Conservation (phyloP, 2,888 invertebrate genomes). For the Orthosia gracilis region DNA sequence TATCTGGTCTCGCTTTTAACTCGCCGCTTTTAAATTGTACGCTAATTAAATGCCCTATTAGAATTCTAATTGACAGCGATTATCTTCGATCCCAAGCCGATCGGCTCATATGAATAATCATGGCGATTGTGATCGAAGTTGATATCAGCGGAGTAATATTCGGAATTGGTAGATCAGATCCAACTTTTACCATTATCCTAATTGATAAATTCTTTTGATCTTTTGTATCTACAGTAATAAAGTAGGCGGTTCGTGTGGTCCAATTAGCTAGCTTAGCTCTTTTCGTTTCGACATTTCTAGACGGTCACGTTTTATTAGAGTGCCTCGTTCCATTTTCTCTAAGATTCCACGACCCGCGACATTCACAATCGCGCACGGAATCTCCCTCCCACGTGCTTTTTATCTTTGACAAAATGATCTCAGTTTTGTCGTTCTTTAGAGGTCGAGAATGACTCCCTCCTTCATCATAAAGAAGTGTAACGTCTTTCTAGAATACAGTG, state of each 20-base stretch:
- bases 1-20: constrained; percentile 36
- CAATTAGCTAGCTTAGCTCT: constrained; percentile 8
- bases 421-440: constrained; percentile 35
- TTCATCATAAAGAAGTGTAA: constrained; percentile 52
- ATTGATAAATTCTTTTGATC: constrained; percentile 55
- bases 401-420: constrained; percentile 55
- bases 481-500: constrained; percentile 66
- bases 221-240: constrained; percentile 10
- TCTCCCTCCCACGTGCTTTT: constrained; percentile 58
- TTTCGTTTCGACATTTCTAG: constrained; percentile 36
- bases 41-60: constrained; percentile 49
- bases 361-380: constrained; percentile 65
- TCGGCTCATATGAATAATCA: constrained; percentile 61
- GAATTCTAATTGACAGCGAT: constrained; percentile 52
- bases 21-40: constrained; percentile 48
- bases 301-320: constrained; percentile 68
- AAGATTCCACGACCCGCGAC: constrained; percentile 66
- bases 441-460: constrained; percentile 31
- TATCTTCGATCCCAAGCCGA: constrained; percentile 37
- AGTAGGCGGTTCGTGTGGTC: background rate
- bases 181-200: constrained; percentile 44
- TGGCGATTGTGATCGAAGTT: constrained; percentile 53
- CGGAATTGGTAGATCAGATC: constrained; percentile 1
- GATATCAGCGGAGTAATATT: constrained; percentile 59
- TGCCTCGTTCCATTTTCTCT: constrained; percentile 64